A percentile compares a stretch with the other conserved stretches of the same genome.
Evolutionary conservation across 2,113 vertebrate species (phyloP).

Genomic region (Entelurus aequoreus): DNA sequence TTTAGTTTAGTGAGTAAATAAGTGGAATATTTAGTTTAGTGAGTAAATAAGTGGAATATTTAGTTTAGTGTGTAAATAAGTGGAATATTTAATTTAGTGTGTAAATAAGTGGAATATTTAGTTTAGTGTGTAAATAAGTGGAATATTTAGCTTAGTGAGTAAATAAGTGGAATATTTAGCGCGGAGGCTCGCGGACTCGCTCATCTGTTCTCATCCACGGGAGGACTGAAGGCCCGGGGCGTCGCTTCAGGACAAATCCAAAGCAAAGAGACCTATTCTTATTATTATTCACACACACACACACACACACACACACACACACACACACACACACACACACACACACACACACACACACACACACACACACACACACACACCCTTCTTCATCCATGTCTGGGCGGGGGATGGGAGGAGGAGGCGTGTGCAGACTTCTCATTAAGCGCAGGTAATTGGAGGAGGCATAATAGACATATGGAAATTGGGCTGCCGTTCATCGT

Average conservation of each 20-base stretch:
- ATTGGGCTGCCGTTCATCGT: conserved; percentile 76
- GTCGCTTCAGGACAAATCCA: conserved; percentile 53
- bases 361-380: conserved; percentile 32
- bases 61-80: no score
- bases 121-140: conserved; percentile 42
- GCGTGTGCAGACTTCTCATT: conserved; percentile 67
- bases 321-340: conserved; percentile 36
- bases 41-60: no score
- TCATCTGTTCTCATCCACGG: conserved; percentile 61
- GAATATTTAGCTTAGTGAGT: conserved; percentile 18
- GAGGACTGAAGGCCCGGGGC: conserved; percentile 55
- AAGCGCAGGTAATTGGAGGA: conserved; percentile 67
- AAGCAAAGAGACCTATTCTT: conserved; percentile 43
- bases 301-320: conserved; percentile 33
- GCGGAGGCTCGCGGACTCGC: conserved; percentile 46
- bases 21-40: no score
- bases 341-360: conserved; percentile 33
- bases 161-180: conserved; percentile 15
- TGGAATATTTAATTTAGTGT: no score
- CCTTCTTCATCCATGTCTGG: conserved; percentile 17
- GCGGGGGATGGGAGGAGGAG: conserved; percentile 53
- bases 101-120: no score
- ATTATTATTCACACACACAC: conserved; percentile 50
- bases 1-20: no score
- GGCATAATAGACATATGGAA: conserved; percentile 73